Conservation (phyloP, 2,113 vertebrate genomes). For the Gadus macrocephalus region DNA sequence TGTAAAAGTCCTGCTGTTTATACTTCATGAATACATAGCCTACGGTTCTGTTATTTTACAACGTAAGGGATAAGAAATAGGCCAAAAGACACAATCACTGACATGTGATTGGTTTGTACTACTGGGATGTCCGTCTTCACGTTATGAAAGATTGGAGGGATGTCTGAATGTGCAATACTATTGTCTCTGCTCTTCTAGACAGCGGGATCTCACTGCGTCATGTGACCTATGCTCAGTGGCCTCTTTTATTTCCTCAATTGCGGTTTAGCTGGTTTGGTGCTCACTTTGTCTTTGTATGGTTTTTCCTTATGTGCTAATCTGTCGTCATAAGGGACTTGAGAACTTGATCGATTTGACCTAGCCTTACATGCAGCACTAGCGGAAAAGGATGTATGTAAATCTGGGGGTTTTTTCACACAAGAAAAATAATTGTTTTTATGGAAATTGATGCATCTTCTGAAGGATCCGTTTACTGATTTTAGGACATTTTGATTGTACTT, state of each 20-base stretch:
- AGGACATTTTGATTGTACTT: constrained; percentile 24
- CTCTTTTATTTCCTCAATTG: too few species aligned
- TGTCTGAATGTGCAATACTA: constrained; percentile 44
- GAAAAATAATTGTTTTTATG: constrained; percentile 8
- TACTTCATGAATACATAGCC: too few species aligned
- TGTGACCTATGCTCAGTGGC: too few species aligned
- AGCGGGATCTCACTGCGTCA: neutral
- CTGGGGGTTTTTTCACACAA: neutral
- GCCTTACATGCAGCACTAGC: neutral
- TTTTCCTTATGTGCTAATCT: constrained; percentile 24
- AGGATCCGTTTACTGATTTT: constrained; percentile 12
- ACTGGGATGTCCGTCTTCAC: constrained; percentile 14
- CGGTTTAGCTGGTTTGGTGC: too few species aligned
- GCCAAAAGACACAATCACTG: neutral
- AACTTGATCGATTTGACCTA: neutral
- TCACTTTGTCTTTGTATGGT: constrained; percentile 14
- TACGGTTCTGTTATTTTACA: too few species aligned
- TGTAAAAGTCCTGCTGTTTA: too few species aligned
- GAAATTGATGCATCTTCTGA: neutral
- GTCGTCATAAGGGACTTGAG: constrained; percentile 13
- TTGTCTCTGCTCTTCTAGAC: constrained; percentile 14
- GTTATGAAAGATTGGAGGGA: neutral
- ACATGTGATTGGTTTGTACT: neutral
- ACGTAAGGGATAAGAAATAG: neutral
- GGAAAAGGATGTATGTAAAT: neutral